phyloP scores from a whole-genome alignment of 2,888 invertebrate genomes.

The Bedellia somnulentella region DNA sequence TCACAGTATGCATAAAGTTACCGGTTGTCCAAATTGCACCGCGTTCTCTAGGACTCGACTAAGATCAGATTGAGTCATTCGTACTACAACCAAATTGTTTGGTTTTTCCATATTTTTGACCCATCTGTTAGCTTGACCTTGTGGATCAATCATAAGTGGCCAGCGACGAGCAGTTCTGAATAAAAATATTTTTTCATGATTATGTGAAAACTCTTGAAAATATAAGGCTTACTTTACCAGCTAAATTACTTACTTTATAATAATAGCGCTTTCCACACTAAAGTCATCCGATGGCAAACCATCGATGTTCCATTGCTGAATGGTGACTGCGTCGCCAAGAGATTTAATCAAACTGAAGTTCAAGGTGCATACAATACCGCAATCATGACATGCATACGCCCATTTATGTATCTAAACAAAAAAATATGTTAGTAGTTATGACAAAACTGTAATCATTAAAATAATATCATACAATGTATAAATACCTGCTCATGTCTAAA shows the following conservation, averaged over 20 bases:
- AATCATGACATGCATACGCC: slow-evolving; percentile 69
- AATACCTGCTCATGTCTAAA: slow-evolving; percentile 65
- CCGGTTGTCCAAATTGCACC: slow-evolving; percentile 83
- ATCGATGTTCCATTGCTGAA: slow-evolving; percentile 89
- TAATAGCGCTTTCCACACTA: slow-evolving; percentile 90
- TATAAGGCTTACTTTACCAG: neutral
- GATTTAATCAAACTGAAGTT: slow-evolving; percentile 78
- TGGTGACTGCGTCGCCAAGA: slow-evolving; percentile 85
- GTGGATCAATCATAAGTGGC: slow-evolving; percentile 95
- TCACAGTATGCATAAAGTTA: no score
- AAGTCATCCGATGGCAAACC: slow-evolving; percentile 88
- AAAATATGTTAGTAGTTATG: no score
- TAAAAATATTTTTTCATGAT: neutral
- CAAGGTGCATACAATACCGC: slow-evolving; percentile 73
- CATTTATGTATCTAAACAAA: slow-evolving; percentile 70
- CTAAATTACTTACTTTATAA: slow-evolving; percentile 79
- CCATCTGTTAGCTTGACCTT: slow-evolving; percentile 93
- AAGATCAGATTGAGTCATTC: slow-evolving; percentile 81
- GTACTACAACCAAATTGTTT: slow-evolving; percentile 78
- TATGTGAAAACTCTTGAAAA: neutral
- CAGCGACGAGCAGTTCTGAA: slow-evolving; percentile 83
- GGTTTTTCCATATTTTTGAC: slow-evolving; percentile 89
- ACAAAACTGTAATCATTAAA: no score
- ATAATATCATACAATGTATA: no score
- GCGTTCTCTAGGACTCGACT: slow-evolving; percentile 82